Conservation (phyloP, 2,113 vertebrate genomes). For the Euleptes europaea region DNA sequence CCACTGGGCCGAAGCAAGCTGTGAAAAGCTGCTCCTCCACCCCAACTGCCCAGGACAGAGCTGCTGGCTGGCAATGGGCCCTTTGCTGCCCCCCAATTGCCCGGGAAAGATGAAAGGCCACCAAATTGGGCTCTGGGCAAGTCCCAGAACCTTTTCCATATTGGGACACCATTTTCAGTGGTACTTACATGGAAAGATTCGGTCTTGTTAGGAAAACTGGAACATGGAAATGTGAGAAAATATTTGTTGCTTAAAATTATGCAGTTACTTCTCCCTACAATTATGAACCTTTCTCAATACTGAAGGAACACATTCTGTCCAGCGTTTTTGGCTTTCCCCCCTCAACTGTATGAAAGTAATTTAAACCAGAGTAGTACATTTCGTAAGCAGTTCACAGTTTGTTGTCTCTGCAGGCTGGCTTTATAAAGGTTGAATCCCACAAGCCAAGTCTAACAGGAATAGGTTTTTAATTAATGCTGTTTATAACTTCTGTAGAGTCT, state of each 20-base stretch:
- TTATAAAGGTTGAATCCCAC: not conserved
- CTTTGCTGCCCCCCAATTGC: no score
- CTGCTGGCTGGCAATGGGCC: no score
- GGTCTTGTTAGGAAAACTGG: not conserved
- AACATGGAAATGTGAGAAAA: not conserved
- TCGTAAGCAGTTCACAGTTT: not conserved
- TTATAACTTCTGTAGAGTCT: not conserved
- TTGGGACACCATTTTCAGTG: not conserved
- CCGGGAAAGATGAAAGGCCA: no score
- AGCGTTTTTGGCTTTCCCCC: not conserved
- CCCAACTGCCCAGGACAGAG: no score
- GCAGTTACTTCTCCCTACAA: not conserved
- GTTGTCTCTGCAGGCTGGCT: not conserved
- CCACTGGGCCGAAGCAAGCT: no score
- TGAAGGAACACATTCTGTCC: not conserved
- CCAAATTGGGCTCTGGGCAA: no score
- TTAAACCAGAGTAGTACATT: not conserved
- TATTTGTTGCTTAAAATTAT: not conserved
- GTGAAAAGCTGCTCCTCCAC: no score
- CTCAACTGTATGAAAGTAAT: not conserved
- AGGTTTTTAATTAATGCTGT: not conserved
- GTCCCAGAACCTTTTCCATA: no score
- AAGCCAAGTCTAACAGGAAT: not conserved
- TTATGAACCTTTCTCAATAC: not conserved
- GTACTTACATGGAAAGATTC: not conserved